Evolutionary conservation across 1,140 invertebrate genomes (phyloP).

Genomic region (Neodiprion pinetum): DNA sequence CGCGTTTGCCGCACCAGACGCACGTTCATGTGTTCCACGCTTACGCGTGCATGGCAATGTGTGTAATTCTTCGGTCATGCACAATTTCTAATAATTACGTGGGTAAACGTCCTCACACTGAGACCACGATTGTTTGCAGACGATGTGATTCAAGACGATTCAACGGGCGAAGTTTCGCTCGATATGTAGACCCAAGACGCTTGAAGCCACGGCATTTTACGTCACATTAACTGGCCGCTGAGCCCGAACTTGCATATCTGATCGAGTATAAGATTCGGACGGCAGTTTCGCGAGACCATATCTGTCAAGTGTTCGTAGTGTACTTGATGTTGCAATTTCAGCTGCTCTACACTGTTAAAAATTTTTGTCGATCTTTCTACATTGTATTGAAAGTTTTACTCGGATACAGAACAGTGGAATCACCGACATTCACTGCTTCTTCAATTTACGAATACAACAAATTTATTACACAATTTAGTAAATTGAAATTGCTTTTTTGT

Average conservation of each 20-base stretch:
- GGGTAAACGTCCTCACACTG: not conserved
- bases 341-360: too few relatives aligned
- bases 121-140: not conserved
- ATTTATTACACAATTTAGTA: too few relatives aligned
- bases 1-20: too few relatives aligned
- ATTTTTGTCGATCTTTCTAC: too few relatives aligned
- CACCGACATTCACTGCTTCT: too few relatives aligned
- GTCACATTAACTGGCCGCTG: not conserved
- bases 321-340: too few relatives aligned
- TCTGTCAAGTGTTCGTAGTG: not conserved
- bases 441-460: too few relatives aligned
- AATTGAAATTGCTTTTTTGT: too few relatives aligned
- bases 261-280: not conserved
- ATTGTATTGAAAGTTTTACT: too few relatives aligned
- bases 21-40: too few relatives aligned
- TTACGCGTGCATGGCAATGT: too few relatives aligned
- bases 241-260: not conserved
- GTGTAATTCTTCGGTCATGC: not conserved
- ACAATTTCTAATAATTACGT: not conserved
- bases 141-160: not conserved
- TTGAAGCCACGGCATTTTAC: not conserved
- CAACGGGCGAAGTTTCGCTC: not conserved
- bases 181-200: not conserved
- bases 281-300: not conserved
- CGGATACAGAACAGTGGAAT: too few relatives aligned